Conservation (phyloP, 2,797 vertebrate genomes). For the Platalea minor region DNA sequence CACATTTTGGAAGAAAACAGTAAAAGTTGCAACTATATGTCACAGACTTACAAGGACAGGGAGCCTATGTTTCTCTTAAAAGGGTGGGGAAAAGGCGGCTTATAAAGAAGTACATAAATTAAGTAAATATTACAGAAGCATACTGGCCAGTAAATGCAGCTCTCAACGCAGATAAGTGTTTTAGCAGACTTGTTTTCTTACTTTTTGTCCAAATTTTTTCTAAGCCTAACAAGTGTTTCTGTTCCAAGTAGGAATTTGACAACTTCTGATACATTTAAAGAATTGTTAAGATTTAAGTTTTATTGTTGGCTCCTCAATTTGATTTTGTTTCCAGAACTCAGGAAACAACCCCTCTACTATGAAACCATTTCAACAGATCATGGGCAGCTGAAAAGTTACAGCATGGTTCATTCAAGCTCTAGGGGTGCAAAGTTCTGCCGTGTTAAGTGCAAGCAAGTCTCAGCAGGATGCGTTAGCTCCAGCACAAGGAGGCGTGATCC, state of each 20-base stretch:
- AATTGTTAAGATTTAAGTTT: not conserved
- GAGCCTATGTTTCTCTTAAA: not conserved
- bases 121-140: not conserved
- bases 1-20: not conserved
- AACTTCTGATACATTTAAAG: not conserved
- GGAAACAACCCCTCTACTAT: not conserved
- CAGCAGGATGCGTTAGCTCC: not conserved
- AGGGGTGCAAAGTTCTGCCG: not conserved
- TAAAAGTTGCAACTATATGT: not conserved
- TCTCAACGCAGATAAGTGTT: not conserved
- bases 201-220: not conserved
- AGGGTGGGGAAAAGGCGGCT: not conserved
- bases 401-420: rapidly evolving
- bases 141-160: not conserved
- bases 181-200: not conserved
- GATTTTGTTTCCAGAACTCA: not conserved
- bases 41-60: not conserved
- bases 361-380: not conserved
- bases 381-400: not conserved
- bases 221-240: not conserved
- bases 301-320: not conserved
- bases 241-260: not conserved
- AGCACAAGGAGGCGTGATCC: not conserved
- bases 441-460: not conserved
- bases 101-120: not conserved